Evolutionary conservation across 2,888 invertebrate species (phyloP).

Genomic region (Sisyra terminalis): DNA sequence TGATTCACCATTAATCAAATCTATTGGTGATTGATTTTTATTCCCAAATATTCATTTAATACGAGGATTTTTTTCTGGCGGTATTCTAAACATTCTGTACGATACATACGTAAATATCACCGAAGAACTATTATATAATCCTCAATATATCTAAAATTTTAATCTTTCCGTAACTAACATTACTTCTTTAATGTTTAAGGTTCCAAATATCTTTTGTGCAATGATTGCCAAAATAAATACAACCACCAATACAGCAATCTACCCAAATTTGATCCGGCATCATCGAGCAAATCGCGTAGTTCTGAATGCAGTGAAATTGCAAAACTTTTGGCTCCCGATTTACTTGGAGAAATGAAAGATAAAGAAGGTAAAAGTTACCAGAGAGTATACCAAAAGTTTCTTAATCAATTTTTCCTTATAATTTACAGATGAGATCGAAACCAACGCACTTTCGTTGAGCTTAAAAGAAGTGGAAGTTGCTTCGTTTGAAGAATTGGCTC

Average conservation of each 20-base stretch:
- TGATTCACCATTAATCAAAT: too few relatives aligned
- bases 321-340: slow-evolving; percentile 23
- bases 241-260: slow-evolving; percentile 11
- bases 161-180: background rate
- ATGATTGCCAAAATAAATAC: slow-evolving; percentile 31
- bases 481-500: slow-evolving; percentile 18
- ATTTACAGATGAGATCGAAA: slow-evolving; percentile 7
- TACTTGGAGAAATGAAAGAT: slow-evolving; percentile 20
- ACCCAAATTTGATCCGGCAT: too few relatives aligned
- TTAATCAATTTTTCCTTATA: background rate
- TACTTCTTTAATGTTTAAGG: slow-evolving; percentile 17
- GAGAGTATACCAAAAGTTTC: background rate
- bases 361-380: background rate
- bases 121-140: too few relatives aligned
- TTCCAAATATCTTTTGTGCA: slow-evolving; percentile 32
- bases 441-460: slow-evolving; percentile 8
- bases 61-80: too few relatives aligned
- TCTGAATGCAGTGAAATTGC: slow-evolving; percentile 10
- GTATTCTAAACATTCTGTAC: too few relatives aligned
- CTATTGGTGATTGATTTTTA: too few relatives aligned
- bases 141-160: too few relatives aligned
- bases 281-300: slow-evolving; percentile 1
- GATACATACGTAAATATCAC: too few relatives aligned
- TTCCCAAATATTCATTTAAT: too few relatives aligned
- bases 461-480: slow-evolving; percentile 9